phyloP scores from a whole-genome alignment of 2,113 vertebrate species.

The Sinosuthora webbiana region DNA sequence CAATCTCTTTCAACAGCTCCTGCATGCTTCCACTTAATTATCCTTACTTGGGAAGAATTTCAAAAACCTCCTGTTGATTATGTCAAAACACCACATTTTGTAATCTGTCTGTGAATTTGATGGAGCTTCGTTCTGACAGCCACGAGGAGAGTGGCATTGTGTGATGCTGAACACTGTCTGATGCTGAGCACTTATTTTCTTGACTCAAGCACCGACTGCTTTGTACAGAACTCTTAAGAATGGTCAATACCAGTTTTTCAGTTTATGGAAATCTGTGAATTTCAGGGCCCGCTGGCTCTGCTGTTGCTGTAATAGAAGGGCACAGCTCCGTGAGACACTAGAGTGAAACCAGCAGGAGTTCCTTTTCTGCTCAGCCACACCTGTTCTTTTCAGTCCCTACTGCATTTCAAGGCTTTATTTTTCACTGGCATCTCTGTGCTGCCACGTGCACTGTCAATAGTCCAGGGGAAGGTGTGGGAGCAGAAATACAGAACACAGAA shows the following conservation, averaged over 20 bases:
- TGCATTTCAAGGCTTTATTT: background rate
- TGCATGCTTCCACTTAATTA: slow-evolving; percentile 11
- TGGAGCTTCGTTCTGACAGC: background rate
- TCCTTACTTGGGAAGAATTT: slow-evolving; percentile 25
- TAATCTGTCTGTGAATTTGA: slow-evolving; percentile 4
- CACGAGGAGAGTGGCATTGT: background rate
- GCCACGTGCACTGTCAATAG: background rate
- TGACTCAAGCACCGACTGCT: fast-evolving
- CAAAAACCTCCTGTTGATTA: slow-evolving; percentile 15
- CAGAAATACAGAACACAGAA: background rate
- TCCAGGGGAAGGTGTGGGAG: background rate
- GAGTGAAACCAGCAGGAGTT: background rate
- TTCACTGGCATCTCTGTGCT: background rate
- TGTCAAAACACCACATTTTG: slow-evolving; percentile 54
- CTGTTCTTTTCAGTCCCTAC: background rate
- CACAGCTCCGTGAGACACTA: fast-evolving
- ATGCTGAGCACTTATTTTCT: background rate
- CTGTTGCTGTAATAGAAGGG: background rate
- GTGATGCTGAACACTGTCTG: background rate
- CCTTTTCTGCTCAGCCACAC: background rate
- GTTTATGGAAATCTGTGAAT: background rate
- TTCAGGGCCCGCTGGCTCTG: background rate
- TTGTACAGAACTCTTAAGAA: background rate
- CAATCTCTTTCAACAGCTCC: background rate
- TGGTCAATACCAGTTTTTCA: background rate